Evolutionary conservation across 2,797 vertebrate species (phyloP), one percentile per base, ranked within the genome.

Genomic region (Kryptolebias ocellatus): DNA sequence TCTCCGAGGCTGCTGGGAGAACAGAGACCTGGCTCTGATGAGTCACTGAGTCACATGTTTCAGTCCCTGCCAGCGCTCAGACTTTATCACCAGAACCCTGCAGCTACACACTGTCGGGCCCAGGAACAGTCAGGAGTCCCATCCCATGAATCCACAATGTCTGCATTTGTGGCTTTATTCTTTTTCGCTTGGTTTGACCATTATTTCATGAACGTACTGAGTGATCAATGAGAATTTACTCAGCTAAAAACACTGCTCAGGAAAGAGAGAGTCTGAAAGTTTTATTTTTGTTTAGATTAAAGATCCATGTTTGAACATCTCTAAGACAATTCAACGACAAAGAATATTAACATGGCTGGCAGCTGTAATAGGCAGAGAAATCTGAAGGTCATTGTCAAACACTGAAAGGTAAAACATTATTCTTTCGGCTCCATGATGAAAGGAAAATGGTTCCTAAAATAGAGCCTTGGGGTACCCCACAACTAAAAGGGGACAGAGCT

Each of bases 1-100:
- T 51, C 51, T 79, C 74, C 2, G 53, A 60, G 65, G 77, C 64
- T 72, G 62, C 60, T 70, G 50, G 59, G 74, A 72, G 59, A 76
- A 73, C 51, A 78, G 65, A 72, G 56, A 24, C 20, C 1, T 31
- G 20, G 49, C 59, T 74, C 64, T 51, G 68, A 69, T 1, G 64
- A 71, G 76, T 63, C 14, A 4, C 72, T 45, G 72, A 68, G 74
- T 87, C 88, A 85, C 84, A 74, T 77, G 86, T 37, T 57, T 64
- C 58, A 4, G 27, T 15, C 46, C 55, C 39, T 47, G 80, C 78
- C 79, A 76, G 67, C 17, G 1, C 65, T 47, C 44, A 4, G 42
- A 60, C 28, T 2, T 39, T 2, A 12, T 16, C 37, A 71, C 83
- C 77, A 85, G 71, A 67, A 73, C 52, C 76, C 75, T 10, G 72